Evolutionary conservation across 2,113 vertebrate genomes (phyloP), one percentile per base, ranked within the genome.

Genomic region (Labeo catla): DNA sequence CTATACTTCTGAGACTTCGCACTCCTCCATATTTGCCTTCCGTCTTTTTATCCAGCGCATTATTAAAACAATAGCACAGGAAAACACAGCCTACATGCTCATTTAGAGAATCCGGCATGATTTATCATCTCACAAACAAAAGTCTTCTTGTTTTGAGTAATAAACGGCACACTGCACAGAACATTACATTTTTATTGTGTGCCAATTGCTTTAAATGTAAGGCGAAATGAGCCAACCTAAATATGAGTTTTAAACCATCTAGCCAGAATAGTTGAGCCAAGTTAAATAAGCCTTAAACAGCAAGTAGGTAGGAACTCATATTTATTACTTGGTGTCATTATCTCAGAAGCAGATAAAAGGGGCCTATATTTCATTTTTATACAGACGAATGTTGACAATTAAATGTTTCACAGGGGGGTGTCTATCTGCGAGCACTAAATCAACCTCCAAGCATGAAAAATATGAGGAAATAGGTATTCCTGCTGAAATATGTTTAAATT

Each of bases 201-300:
- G 76, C 85, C 43, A 39, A 74, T 66, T 80, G 81, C 50, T 59
- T 39, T 39, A 49, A 66, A 43, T 65, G 6, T 43, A 49, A 66
- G 76, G 43, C n/a, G 10, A 34, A 16, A 82, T 61, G 52, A 86
- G 87, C 87, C 84, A 86, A 88, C 47, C 19, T 70, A 83, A 86
- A 88, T 85, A 74, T 49, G 8, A 28, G 57, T 39, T 19, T 70
- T 16, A 57, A 82, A 47, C 68, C 59, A 36, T 82, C 54, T 47
- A 76, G 66, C 5, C 50, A 36, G 3, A 81, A 50, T 23, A 47
- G 23, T 52, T 73, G 57, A 77, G 87, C 87, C 84, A 88, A 77
- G 76, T 39, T 28, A 88, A 86, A 88, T 72, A 83, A 77, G 43
- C 61, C 72, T 34, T 45, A 65, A 66, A 84, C n/a, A 36, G 52